phyloP scores from a whole-genome alignment of 2,113 vertebrate genomes.

The Nerophis ophidion region DNA sequence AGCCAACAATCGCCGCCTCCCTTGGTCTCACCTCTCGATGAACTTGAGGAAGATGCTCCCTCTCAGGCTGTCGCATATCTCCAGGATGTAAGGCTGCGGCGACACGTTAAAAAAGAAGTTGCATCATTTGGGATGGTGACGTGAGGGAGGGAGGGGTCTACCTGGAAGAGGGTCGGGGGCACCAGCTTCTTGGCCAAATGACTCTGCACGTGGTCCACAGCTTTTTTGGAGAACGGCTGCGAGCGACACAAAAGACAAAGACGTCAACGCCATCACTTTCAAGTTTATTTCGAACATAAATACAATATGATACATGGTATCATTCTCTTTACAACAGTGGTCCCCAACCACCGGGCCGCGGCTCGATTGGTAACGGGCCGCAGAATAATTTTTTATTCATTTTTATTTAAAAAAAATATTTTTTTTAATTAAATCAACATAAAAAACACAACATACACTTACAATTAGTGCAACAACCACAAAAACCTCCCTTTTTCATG shows the following conservation, averaged over 20 bases:
- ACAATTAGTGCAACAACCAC: no score
- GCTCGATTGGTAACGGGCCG: no score
- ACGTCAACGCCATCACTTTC: neutral
- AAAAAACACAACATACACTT: no score
- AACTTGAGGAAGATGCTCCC: slow-evolving; percentile 94
- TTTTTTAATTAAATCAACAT: no score
- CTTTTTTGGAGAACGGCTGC: slow-evolving; percentile 91
- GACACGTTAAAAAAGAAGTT: slow-evolving; percentile 1
- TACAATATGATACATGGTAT: no score
- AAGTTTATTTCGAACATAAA: no score
- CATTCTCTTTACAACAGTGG: no score
- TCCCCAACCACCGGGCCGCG: no score
- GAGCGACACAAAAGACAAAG: slow-evolving; percentile 4
- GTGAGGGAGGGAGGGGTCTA: slow-evolving; percentile 44
- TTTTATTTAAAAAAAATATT: no score
- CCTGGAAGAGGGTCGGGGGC: slow-evolving; percentile 90
- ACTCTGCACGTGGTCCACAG: slow-evolving; percentile 93
- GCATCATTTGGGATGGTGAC: neutral
- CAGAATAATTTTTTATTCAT: no score
- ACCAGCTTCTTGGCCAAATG: slow-evolving; percentile 90
- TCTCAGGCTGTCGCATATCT: slow-evolving; percentile 94
- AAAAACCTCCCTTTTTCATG: no score
- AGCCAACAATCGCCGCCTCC: neutral
- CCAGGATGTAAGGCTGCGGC: slow-evolving; percentile 85
- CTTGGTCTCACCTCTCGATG: slow-evolving; percentile 85